Conservation (phyloP, 1,140 invertebrate species). For the Cylas formicarius region DNA sequence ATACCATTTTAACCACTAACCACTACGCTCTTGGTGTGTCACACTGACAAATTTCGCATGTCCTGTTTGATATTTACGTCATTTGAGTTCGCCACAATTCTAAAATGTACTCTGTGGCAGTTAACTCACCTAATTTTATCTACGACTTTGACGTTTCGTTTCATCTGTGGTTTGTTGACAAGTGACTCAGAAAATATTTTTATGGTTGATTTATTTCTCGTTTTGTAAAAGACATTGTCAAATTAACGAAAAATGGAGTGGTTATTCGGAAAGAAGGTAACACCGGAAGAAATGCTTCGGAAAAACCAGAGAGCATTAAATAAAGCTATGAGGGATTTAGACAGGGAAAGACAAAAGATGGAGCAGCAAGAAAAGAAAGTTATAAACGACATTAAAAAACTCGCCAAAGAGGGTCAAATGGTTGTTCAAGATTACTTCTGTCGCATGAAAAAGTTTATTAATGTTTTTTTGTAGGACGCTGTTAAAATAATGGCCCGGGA, state of each 20-base stretch:
- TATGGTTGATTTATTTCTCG: no score
- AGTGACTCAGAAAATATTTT: no score
- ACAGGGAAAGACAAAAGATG: slow-evolving; percentile 90
- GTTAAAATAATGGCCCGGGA: slow-evolving; percentile 99
- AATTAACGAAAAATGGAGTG: slow-evolving; percentile 70
- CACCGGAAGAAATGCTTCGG: slow-evolving; percentile 95
- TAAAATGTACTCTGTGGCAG: no score
- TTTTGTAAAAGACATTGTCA: no score
- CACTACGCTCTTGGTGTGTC: no score
- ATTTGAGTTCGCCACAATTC: no score
- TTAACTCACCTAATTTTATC: no score
- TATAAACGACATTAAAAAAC: slow-evolving; percentile 97
- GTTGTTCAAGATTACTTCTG: slow-evolving; percentile 44
- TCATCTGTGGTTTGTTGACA: no score
- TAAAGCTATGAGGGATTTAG: slow-evolving; percentile 96
- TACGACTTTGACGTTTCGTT: no score
- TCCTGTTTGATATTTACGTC: no score
- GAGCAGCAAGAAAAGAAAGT: slow-evolving; percentile 99
- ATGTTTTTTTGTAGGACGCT: slow-evolving; percentile 69
- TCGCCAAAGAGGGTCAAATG: slow-evolving; percentile 99
- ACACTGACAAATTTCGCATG: no score
- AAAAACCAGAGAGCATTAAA: slow-evolving; percentile 98
- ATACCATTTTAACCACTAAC: no score
- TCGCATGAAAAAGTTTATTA: background rate
- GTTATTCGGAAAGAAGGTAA: slow-evolving; percentile 93